Percentiles rank a stretch among this genome's conserved stretches.
Conservation (phyloP, 2,797 vertebrate species). For the Pterois miles region DNA sequence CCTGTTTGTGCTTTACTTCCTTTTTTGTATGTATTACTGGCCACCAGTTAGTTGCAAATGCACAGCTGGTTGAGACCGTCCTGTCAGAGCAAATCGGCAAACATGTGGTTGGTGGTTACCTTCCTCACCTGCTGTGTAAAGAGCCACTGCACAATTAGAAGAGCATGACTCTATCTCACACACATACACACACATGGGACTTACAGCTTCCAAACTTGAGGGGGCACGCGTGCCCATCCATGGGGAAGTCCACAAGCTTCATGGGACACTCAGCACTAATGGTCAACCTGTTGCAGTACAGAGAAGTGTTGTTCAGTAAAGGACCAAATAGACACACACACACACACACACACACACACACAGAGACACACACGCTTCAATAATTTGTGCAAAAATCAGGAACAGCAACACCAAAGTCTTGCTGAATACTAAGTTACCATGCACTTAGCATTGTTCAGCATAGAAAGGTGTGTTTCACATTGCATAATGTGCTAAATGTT, state of each 20-base stretch:
- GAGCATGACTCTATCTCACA: too few species aligned
- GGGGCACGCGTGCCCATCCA: constrained; percentile 98
- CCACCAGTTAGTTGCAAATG: too few species aligned
- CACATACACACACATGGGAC: constrained; percentile 62
- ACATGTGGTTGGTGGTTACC: not conserved
- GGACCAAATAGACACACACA: not conserved
- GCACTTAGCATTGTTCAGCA: not conserved
- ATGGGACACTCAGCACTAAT: constrained; percentile 98
- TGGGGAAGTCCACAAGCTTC: constrained; percentile 98
- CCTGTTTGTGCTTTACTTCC: too few species aligned
- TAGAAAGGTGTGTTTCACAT: not conserved
- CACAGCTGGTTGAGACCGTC: not conserved
- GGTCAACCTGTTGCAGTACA: constrained; percentile 87
- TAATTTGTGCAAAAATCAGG: not conserved
- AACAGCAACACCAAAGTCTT: not conserved
- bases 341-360: not conserved
- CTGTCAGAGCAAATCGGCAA: not conserved
- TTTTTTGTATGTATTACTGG: not conserved
- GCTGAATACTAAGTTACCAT: not conserved
- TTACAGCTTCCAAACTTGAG: constrained; percentile 99
- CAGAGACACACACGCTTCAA: not conserved
- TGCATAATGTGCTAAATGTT: not conserved
- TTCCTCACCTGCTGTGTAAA: not conserved
- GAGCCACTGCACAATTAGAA: not conserved
- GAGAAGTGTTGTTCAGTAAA: not conserved